Percentiles rank a stretch among this genome's conserved stretches.
Conservation (phyloP, 2,888 invertebrate genomes). For the Bombyx huttoni region DNA sequence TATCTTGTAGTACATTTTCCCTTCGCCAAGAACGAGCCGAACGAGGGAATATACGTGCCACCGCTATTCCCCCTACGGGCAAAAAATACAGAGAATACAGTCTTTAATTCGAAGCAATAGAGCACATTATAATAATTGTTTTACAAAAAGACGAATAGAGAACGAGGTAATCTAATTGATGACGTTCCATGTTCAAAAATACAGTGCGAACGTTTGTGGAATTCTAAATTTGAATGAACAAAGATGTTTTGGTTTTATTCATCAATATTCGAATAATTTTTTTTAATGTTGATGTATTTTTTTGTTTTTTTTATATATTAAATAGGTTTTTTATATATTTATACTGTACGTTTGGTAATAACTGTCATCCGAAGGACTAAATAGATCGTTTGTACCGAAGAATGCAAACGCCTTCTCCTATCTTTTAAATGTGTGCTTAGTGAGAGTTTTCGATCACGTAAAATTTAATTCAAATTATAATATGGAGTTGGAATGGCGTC, state of each 20-base stretch:
- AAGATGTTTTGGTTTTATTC: not conserved
- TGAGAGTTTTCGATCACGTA: no score
- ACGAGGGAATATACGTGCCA: not conserved
- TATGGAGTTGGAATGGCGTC: no score
- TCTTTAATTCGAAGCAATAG: not conserved
- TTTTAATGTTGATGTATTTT: not conserved
- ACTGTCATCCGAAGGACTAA: no score
- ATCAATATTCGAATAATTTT: not conserved
- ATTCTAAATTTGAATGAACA: constrained; percentile 5
- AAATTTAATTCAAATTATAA: no score
- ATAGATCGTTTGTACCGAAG: no score
- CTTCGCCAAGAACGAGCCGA: not conserved
- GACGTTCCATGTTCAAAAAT: not conserved
- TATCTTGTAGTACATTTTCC: constrained; percentile 2
- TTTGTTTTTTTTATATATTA: not conserved
- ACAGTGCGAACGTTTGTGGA: not conserved
- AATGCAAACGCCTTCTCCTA: no score
- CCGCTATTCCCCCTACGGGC: not conserved
- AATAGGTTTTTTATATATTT: no score
- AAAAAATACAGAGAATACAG: not conserved
- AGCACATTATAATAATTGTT: not conserved
- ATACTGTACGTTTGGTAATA: no score
- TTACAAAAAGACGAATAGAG: not conserved
- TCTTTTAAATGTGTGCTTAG: no score
- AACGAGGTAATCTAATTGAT: constrained; percentile 6